A percentile compares a stretch with the other conserved stretches of the same genome.
phyloP scores from a whole-genome alignment of 2,113 vertebrate species.

The Phrynocephalus versicolor region DNA sequence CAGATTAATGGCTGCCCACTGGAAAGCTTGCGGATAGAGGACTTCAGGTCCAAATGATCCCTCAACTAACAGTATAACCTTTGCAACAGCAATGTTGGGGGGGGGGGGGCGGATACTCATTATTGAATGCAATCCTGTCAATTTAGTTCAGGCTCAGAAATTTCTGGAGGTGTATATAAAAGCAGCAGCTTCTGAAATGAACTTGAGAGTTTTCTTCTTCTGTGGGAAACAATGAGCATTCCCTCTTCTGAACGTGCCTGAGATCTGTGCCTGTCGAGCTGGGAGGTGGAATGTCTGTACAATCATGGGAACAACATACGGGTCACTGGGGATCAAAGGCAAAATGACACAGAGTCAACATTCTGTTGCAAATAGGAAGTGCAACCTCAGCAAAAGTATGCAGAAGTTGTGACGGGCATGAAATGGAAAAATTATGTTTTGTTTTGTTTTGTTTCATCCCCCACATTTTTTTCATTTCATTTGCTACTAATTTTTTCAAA shows the following conservation, averaged over 20 bases:
- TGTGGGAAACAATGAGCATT: background rate
- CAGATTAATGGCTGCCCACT: constrained; percentile 11
- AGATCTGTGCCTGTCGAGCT: background rate
- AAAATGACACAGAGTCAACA: too few species aligned
- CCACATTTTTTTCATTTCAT: too few species aligned
- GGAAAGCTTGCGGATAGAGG: constrained; percentile 41
- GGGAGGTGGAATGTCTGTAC: background rate
- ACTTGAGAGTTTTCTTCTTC: background rate
- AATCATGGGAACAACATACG: too few species aligned
- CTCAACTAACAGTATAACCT: constrained; percentile 20
- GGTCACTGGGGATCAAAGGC: too few species aligned
- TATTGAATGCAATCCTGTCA: constrained; percentile 15
- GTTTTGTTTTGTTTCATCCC: too few species aligned
- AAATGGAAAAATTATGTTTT: too few species aligned
- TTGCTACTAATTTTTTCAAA: too few species aligned
- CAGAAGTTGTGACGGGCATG: too few species aligned
- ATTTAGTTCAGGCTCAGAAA: constrained; percentile 35
- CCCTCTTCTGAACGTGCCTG: background rate
- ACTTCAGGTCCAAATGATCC: background rate
- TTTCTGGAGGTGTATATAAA: constrained; percentile 31
- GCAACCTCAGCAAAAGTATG: too few species aligned
- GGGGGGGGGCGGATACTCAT: constrained; percentile 13
- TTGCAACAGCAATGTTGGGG: constrained; percentile 26
- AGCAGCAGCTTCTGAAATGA: constrained; percentile 19
- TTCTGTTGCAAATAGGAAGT: too few species aligned